phyloP scores from a whole-genome alignment of 2,888 invertebrate species.

The Cylindroiulus punctatus region DNA sequence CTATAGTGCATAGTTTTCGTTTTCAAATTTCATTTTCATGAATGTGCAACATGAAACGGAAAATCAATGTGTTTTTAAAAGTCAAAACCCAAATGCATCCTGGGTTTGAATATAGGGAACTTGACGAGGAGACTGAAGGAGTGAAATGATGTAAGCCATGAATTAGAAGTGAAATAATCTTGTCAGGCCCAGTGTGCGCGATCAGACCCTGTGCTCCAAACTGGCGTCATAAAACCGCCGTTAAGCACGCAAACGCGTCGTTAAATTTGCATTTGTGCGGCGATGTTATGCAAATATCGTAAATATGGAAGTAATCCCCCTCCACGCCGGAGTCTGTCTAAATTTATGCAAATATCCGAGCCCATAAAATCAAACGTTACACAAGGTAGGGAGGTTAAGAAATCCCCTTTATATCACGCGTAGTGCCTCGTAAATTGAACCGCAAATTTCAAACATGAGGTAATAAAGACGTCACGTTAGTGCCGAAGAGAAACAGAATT shows the following conservation, averaged over 20 bases:
- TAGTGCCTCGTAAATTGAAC: constrained; percentile 39
- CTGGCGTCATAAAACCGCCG: constrained; percentile 29
- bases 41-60: no score
- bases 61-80: background rate
- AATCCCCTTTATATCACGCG: constrained; percentile 10
- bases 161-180: constrained; percentile 42
- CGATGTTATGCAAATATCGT: constrained; percentile 47
- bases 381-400: constrained; percentile 47
- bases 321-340: background rate
- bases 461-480: constrained; percentile 45
- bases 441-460: constrained; percentile 18
- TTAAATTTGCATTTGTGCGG: constrained; percentile 45
- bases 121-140: background rate
- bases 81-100: background rate
- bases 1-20: no score
- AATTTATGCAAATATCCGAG: constrained; percentile 43
- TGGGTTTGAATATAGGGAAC: background rate
- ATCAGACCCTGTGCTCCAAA: background rate
- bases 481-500: background rate
- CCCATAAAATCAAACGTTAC: constrained; percentile 43
- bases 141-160: background rate
- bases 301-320: constrained; percentile 41
- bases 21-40: no score
- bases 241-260: constrained; percentile 45
- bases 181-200: background rate